Evolutionary conservation across 2,113 vertebrate genomes (phyloP), one percentile per base, ranked within the genome.

Genomic region (Hippoglossus stenolepis): DNA sequence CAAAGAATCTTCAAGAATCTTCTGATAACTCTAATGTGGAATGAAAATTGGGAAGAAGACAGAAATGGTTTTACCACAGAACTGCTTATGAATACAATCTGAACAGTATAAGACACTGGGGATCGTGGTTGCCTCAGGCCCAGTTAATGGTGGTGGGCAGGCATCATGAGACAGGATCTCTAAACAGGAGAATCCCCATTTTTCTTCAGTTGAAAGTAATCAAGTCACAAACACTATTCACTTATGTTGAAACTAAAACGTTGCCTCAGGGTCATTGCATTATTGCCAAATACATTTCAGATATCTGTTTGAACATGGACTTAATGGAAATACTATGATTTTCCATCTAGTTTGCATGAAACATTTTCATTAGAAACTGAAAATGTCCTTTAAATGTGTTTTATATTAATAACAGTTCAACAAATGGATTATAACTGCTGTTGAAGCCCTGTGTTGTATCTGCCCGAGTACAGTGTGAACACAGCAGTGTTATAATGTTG

Each of bases 291-390:
- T 54, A n/a, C 9, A n/a, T n/a, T 74, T 43, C 7, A 45, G 6
- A 15, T n/a, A 28, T 45, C 23, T 11, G 20, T 10, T 51, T 51
- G 26, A 40, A n/a, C 21, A n/a, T 40, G 43, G 65, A n/a, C 45
- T 53, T 38, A 62, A 43, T 26, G 21, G 21, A 40, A 68, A 76
- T 15, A 54, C 4, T 54, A 13, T 72, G 40, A 68, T 56, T 67
- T 18, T 17, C 5, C 53, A 35, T 53, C 45, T 61, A 73, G 40
- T 43, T 43, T 43, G 40, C 40, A 12, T 11, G 13, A 43, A 13
- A 43, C 11, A 2, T 43, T 13, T 51, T 73, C 21, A 77, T 73
- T 65, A 65, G 26, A 60, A 69, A 59, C 31, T 73, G 65, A 18
- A 51, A 63, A 26, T 63, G 28, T 60, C 6, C 6, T 31, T 31